Evolutionary conservation across 1,140 invertebrate genomes (phyloP), one percentile per base, ranked within the genome.

Genomic region (Zaprionus gabonicus): DNA sequence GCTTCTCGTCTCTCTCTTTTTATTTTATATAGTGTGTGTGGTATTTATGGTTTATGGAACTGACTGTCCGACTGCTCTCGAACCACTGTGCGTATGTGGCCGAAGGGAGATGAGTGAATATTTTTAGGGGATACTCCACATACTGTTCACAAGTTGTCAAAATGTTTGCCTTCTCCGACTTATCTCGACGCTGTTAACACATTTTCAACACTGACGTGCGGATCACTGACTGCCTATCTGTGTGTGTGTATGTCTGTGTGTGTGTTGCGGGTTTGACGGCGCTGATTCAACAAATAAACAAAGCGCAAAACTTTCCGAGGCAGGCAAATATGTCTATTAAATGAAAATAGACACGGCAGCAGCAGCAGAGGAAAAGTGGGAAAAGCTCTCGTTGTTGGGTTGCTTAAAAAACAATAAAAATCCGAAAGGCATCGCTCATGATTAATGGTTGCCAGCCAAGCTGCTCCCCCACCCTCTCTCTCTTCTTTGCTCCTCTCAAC

Each of bases 231-330:
- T 46, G 41, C n/a, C 15, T 34, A 34, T 34, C 31, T 34, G 31
- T 51, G n/a, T 36, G 38, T 28, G 4, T 41, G 31, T 17, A 5
- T 20, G 6, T 60, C 23, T 23, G 59, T 70, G 65, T 73, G 58
- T 64, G 73, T 84, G 68, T 71, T 57, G 53, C 56, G 72, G 72
- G 71, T 88, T 88, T 87, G 84, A 88, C 71, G 78, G 83, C 71
- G 78, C 85, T 90, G 85, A 88, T 82, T 88, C 85, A 88, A 81
- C 85, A 88, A 85, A 88, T 88, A 88, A 88, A 88, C 85, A 87
- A 87, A 81, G 65, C 64, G 63, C 55, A 80, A 71, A 85, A 76
- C 38, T 67, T 83, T 77, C 65, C 62, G 49, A 68, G 56, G 57
- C 78, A 34, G 36, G 59, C 68, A 69, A 83, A 87, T 75, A 87